Evolutionary conservation across 2,797 vertebrate species (phyloP).

Genomic region (Cyprinella venusta): DNA sequence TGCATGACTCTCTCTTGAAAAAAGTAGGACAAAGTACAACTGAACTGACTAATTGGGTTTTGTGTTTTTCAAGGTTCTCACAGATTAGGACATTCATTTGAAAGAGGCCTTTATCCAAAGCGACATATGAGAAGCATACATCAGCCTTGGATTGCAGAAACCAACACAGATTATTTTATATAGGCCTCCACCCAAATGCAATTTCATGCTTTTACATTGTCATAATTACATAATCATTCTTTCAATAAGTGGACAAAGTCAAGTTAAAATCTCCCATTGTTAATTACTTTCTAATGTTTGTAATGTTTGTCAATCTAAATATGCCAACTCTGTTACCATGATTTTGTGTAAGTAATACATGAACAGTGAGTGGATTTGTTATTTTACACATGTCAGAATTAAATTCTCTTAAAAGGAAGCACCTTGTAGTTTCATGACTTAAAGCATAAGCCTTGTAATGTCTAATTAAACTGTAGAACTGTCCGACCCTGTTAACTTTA

Average conservation of each 20-base stretch:
- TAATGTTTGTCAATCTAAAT: not conserved
- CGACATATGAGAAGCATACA: not conserved
- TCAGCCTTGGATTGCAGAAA: not conserved
- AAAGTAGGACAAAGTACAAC: not conserved
- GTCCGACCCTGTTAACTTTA: not conserved
- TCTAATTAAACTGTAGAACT: not conserved
- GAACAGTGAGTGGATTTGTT: not conserved
- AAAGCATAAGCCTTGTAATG: not conserved
- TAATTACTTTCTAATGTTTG: not conserved
- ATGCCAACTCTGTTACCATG: not conserved
- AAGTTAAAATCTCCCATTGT: not conserved
- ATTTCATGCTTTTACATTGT: not conserved
- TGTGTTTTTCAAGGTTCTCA: conserved; percentile 26
- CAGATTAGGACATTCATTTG: conserved; percentile 10
- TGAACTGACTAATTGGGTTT: not conserved
- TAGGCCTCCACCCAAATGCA: not conserved
- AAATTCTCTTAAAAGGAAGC: not conserved
- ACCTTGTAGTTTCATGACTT: not conserved
- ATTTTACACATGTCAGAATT: not conserved
- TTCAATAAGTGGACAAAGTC: not conserved
- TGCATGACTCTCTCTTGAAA: not conserved
- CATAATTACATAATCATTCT: not conserved
- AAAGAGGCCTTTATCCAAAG: not conserved
- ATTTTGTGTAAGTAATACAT: not conserved
- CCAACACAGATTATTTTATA: not conserved